These are phyloP conservation scores for Rhyzopertha dominica DNA, from an alignment of 1,140 invertebrate species.

Conservation along the genomic window DNA sequence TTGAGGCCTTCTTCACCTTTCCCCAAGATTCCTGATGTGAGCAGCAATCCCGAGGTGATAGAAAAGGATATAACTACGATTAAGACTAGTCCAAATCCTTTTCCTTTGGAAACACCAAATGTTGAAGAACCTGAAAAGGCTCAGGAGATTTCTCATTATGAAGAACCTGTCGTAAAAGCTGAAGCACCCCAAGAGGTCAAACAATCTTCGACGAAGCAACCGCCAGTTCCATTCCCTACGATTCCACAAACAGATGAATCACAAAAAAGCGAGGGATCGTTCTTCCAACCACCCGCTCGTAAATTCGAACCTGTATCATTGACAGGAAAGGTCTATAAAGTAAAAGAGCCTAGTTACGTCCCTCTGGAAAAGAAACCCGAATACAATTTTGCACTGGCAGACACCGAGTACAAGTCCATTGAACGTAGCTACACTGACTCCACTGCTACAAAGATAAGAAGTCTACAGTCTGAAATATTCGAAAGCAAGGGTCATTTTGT, in stretches of 20 bases:
- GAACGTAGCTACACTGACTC: slow-evolving; percentile 23
- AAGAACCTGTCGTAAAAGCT: too few relatives aligned
- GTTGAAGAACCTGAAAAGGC: slow-evolving; percentile 7
- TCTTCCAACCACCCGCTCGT: slow-evolving; percentile 17
- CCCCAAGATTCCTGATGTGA: slow-evolving; percentile 34
- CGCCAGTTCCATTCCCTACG: slow-evolving; percentile 21
- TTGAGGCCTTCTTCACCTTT: slow-evolving; percentile 31
- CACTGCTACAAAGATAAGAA: slow-evolving; percentile 19
- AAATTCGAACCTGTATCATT: slow-evolving; percentile 23
- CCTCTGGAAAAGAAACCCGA: slow-evolving; percentile 28
- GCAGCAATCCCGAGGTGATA: slow-evolving; percentile 37
- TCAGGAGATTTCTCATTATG: too few relatives aligned
- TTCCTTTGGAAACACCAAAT: slow-evolving; percentile 19
- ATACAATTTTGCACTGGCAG: slow-evolving; percentile 33
- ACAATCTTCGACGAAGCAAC: neutral
- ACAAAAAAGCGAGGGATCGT: slow-evolving; percentile 21
- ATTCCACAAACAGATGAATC: slow-evolving; percentile 32
- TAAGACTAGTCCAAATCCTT: slow-evolving; percentile 31
- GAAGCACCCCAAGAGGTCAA: neutral
- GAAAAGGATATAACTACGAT: slow-evolving; percentile 32
- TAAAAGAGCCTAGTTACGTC: slow-evolving; percentile 20
- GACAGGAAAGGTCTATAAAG: slow-evolving; percentile 27
- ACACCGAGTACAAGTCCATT: slow-evolving; percentile 22
- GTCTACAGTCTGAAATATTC: slow-evolving; percentile 40
- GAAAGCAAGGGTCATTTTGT: slow-evolving; percentile 42